Conservation (phyloP, 2,113 vertebrate genomes). For the Sigmodon hispidus region DNA sequence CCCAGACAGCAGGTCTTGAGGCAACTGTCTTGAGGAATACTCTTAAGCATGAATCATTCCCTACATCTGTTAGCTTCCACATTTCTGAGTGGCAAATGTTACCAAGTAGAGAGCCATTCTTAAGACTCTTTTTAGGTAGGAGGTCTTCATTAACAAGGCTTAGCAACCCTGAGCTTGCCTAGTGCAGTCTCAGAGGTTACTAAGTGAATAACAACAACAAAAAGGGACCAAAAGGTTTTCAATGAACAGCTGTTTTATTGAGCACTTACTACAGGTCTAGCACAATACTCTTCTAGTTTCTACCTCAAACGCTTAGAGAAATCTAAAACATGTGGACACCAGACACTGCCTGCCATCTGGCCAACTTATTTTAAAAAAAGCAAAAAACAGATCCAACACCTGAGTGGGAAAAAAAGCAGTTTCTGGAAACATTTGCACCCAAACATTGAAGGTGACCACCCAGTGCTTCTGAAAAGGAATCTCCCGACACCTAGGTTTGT, state of each 20-base stretch:
- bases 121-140: not conserved
- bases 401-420: not conserved
- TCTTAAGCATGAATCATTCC: not conserved
- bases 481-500: not conserved
- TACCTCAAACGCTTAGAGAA: not conserved
- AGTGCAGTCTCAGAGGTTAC: not conserved
- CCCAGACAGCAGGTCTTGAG: not conserved
- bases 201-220: not conserved
- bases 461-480: constrained; percentile 16
- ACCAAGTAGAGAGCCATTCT: not conserved
- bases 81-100: not conserved
- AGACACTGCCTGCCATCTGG: not conserved
- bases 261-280: not conserved
- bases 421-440: not conserved
- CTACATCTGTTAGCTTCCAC: not conserved
- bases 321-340: not conserved
- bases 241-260: constrained; percentile 3
- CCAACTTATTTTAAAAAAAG: not conserved
- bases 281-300: not conserved
- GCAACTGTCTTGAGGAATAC: not conserved
- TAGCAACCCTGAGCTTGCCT: not conserved
- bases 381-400: not conserved
- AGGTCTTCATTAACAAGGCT: not conserved
- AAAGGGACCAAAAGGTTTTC: not conserved
- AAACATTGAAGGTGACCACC: not conserved